Conservation (phyloP, 2,113 vertebrate genomes). For the Seriola rivoliana region DNA sequence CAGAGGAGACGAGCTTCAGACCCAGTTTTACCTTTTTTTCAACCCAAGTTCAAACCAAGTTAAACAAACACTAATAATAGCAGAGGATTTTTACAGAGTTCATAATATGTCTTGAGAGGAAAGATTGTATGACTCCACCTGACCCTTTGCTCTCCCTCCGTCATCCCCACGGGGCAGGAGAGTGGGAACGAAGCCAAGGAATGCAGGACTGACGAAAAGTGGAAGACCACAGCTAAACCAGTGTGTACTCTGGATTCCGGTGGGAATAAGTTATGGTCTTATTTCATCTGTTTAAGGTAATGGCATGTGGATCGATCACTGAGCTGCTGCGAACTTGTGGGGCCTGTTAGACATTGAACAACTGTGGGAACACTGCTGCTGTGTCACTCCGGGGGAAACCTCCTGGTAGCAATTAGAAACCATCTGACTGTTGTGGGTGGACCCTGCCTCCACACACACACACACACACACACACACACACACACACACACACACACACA, state of each 20-base stretch:
- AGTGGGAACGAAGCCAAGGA: conserved; percentile 29
- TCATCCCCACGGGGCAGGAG: not conserved
- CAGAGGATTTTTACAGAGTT: too few species aligned
- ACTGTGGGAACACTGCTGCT: conserved; percentile 29
- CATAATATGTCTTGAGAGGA: too few species aligned
- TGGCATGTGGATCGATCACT: not conserved
- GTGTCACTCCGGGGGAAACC: conserved; percentile 23
- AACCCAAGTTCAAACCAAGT: too few species aligned
- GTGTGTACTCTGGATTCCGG: not conserved
- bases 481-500: not conserved
- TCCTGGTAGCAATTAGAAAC: conserved; percentile 31
- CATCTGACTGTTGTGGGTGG: not conserved
- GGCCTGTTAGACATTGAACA: not conserved
- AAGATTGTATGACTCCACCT: not conserved
- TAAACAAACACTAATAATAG: too few species aligned
- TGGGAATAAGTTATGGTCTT: not conserved
- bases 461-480: not conserved
- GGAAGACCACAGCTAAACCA: not conserved
- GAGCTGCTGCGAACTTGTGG: not conserved
- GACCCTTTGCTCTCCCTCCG: not conserved
- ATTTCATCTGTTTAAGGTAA: conserved; percentile 5
- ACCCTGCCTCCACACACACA: not conserved
- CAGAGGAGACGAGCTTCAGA: too few species aligned
- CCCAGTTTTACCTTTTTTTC: too few species aligned
- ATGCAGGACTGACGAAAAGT: conserved; percentile 23